These are phyloP conservation scores for Erannis defoliaria DNA, from an alignment of 2,888 invertebrate genomes.

Conservation along the genomic window DNA sequence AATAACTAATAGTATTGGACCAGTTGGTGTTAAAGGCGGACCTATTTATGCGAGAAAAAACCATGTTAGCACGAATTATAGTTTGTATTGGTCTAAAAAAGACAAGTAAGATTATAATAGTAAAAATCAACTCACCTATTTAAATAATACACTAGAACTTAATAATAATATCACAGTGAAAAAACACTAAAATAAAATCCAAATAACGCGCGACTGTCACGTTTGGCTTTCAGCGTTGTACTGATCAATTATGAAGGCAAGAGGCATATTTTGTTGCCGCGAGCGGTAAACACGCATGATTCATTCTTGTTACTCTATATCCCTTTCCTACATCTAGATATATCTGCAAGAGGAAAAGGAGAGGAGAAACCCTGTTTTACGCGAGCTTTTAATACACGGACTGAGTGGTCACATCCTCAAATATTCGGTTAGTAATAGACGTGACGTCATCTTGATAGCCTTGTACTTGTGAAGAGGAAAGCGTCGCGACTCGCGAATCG, in stretches of 20 bases:
- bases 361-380: not conserved
- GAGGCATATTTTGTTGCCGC: not conserved
- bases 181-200: constrained; percentile 31
- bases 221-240: constrained; percentile 34
- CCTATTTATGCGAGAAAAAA: too few relatives aligned
- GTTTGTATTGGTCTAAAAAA: too few relatives aligned
- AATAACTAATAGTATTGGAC: too few relatives aligned
- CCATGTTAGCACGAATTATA: too few relatives aligned
- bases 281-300: constrained; percentile 12
- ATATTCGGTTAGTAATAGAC: constrained; percentile 16
- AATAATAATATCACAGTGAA: constrained; percentile 54
- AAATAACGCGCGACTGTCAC: constrained; percentile 36
- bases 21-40: too few relatives aligned
- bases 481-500: not conserved
- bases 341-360: not conserved
- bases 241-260: constrained; percentile 26
- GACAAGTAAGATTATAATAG: too few relatives aligned
- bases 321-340: constrained; percentile 20
- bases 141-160: constrained; percentile 34
- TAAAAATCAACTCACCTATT: constrained; percentile 42
- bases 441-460: constrained; percentile 28
- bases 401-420: constrained; percentile 11
- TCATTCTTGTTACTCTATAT: constrained; percentile 12
- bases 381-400: not conserved
- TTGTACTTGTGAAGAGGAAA: not conserved